Conservation (phyloP, 2,113 vertebrate genomes). For the Phoenicopterus ruber region DNA sequence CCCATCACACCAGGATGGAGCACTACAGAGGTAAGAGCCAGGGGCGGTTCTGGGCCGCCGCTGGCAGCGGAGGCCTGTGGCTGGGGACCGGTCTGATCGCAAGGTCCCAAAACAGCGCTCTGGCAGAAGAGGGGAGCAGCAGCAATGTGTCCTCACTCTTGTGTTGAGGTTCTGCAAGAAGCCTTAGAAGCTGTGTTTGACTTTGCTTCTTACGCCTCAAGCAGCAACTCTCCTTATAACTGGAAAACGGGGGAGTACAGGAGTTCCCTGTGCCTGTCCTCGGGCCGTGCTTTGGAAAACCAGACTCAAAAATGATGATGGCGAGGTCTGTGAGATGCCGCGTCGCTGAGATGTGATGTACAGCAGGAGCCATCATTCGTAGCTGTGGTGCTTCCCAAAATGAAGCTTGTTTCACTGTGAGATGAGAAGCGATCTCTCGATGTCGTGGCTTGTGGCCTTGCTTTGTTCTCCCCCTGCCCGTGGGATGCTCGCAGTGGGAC, state of each 20-base stretch:
- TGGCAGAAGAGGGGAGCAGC: not conserved
- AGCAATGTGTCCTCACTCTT: fast-evolving
- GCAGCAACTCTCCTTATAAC: not conserved
- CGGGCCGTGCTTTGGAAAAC: not conserved
- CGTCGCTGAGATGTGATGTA: not conserved
- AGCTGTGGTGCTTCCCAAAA: not conserved
- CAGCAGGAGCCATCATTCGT: fast-evolving
- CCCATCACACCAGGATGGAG: slow-evolving; percentile 95
- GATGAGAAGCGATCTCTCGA: not conserved
- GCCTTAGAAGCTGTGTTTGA: not conserved
- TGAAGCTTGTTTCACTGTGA: not conserved
- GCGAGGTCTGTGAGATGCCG: not conserved
- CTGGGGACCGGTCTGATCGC: not conserved
- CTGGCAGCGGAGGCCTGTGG: too few relatives aligned
- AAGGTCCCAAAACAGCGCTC: not conserved
- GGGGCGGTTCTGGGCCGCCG: not conserved
- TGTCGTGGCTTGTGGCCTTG: fast-evolving
- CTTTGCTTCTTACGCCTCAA: not conserved
- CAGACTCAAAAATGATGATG: not conserved
- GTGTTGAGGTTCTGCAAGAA: not conserved
- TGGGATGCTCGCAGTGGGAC: not conserved
- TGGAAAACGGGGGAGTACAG: not conserved
- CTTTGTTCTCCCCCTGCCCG: not conserved
- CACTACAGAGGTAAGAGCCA: slow-evolving; percentile 85
- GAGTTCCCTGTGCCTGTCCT: not conserved